These are phyloP conservation scores for Drosophila borealis DNA, from an alignment of 2,888 invertebrate genomes.

Conservation along the genomic window DNA sequence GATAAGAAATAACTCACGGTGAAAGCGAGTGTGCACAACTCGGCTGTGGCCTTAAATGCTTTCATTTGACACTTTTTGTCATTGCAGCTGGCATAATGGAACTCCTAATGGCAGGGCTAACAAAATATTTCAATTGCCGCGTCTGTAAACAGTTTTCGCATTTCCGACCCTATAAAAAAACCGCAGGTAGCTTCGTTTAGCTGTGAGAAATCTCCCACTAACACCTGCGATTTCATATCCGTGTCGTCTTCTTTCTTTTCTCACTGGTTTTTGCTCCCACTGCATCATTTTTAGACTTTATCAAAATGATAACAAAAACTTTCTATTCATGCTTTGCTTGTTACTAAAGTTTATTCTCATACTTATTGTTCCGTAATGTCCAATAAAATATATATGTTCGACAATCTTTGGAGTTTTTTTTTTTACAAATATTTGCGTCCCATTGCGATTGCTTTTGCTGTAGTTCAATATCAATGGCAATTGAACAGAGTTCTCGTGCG, in stretches of 20 bases:
- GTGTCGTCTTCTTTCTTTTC: slow-evolving; percentile 21
- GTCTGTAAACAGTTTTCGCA: slow-evolving; percentile 10
- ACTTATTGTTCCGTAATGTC: slow-evolving; percentile 35
- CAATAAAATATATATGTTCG: slow-evolving; percentile 18
- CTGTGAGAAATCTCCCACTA: slow-evolving; percentile 32
- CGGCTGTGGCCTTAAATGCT: slow-evolving; percentile 10
- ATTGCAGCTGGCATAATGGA: slow-evolving; percentile 29
- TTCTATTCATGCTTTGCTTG: slow-evolving; percentile 3
- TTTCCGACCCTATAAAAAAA: background rate
- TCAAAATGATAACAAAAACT: background rate
- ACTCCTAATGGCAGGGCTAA: slow-evolving; percentile 20
- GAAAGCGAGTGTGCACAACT: slow-evolving; percentile 41
- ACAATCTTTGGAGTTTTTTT: slow-evolving; percentile 15
- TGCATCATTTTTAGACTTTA: slow-evolving; percentile 4
- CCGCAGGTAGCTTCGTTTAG: slow-evolving; percentile 21
- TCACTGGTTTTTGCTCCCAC: background rate
- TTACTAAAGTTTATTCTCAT: slow-evolving; percentile 12
- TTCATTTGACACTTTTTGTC: slow-evolving; percentile 27
- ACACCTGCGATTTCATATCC: slow-evolving; percentile 29
- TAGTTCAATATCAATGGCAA: slow-evolving; percentile 42
- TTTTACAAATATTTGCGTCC: slow-evolving; percentile 39
- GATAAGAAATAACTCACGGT: slow-evolving; percentile 48
- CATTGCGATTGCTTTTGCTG: slow-evolving; percentile 35
- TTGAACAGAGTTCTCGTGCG: slow-evolving; percentile 31
- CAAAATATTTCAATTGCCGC: slow-evolving; percentile 20